Conservation (phyloP, 2,888 invertebrate species). For the Rambutsinella grinnellia region DNA sequence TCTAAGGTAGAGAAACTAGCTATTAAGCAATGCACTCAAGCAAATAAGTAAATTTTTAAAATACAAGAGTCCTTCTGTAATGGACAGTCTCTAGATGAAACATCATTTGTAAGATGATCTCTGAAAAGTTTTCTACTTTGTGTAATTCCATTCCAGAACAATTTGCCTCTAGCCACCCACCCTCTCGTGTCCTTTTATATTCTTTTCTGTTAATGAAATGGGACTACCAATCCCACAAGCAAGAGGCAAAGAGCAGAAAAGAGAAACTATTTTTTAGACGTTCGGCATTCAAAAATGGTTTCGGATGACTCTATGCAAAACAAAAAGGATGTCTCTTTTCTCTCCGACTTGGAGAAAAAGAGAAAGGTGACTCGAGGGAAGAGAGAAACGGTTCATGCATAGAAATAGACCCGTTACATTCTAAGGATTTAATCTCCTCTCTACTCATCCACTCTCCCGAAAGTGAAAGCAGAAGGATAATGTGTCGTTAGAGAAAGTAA, state of each 20-base stretch:
- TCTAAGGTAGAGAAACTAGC: background rate
- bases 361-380: background rate
- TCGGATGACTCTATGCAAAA: background rate
- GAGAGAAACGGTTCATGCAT: background rate
- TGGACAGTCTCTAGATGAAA: background rate
- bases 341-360: background rate
- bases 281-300: background rate
- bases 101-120: background rate
- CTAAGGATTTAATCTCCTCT: constrained; percentile 44
- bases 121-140: background rate
- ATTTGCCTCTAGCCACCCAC: background rate
- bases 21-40: background rate
- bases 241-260: background rate
- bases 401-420: constrained; percentile 1
- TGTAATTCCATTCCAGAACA: background rate
- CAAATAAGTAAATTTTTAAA: constrained; percentile 14
- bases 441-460: constrained; percentile 1
- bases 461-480: constrained; percentile 16
- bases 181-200: background rate
- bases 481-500: constrained; percentile 6
- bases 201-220: background rate
- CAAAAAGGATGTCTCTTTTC: background rate
- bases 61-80: background rate
- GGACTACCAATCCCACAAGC: background rate
- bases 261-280: background rate